Evolutionary conservation across 53 echinoderm and acorn worm species (phyloP).

Genomic region (Antedon mediterranea): DNA sequence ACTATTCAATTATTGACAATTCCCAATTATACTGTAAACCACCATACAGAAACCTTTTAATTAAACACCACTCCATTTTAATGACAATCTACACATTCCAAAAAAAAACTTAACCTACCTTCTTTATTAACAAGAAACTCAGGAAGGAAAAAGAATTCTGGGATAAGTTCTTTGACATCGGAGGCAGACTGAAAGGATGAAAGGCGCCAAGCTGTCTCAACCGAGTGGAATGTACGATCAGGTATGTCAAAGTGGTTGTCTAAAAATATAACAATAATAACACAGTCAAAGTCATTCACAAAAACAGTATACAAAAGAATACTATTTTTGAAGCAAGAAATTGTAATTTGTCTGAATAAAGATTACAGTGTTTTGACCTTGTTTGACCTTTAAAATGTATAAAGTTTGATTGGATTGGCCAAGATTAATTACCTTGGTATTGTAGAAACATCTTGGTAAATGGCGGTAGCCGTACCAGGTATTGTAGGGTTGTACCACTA

Average conservation of each 20-base stretch:
- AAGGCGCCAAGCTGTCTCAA: constrained; percentile 75
- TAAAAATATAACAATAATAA: constrained; percentile 25
- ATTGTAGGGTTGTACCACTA: constrained; percentile 92
- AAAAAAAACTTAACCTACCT: constrained; percentile 23
- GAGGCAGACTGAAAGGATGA: constrained; percentile 86
- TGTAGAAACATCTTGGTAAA: constrained; percentile 95
- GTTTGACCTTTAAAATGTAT: too few relatives aligned
- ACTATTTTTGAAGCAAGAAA: too few relatives aligned
- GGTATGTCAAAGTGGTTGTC: constrained; percentile 97
- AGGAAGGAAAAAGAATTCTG: constrained; percentile 97
- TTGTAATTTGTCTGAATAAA: too few relatives aligned
- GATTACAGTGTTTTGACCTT: too few relatives aligned
- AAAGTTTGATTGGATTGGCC: too few relatives aligned
- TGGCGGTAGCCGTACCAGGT: constrained; percentile 83
- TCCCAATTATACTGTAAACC: too few relatives aligned
- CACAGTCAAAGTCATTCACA: too few relatives aligned
- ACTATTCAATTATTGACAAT: too few relatives aligned
- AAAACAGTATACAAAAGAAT: too few relatives aligned
- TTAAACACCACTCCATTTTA: too few relatives aligned
- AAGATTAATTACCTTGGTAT: constrained; percentile 60
- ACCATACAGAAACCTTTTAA: too few relatives aligned
- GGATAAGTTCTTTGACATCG: constrained; percentile 96
- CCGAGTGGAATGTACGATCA: constrained; percentile 85
- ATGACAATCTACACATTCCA: too few relatives aligned
- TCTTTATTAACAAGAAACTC: constrained; percentile 78